These are phyloP conservation scores for Troilus luridus DNA, from an alignment of 2,888 invertebrate genomes.

Conservation along the genomic window DNA sequence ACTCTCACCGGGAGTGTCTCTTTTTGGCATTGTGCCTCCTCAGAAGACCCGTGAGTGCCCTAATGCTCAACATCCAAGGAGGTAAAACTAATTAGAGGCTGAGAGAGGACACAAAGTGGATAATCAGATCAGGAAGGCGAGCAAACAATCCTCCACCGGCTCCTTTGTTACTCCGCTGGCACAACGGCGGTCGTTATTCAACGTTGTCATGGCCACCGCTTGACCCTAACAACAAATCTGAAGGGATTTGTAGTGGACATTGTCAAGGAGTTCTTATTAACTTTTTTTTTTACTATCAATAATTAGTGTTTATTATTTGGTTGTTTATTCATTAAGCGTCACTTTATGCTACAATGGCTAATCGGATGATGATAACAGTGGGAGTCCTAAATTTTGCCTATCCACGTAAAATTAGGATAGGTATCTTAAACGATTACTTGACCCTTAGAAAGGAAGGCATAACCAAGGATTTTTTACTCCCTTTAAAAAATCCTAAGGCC, in stretches of 20 bases:
- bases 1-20: neutral
- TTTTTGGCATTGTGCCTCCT: neutral
- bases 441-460: no score
- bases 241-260: neutral
- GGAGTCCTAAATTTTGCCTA: no score
- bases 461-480: no score
- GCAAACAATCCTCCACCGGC: slow-evolving; percentile 2
- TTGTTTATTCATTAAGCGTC: no score
- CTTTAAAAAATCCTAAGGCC: no score
- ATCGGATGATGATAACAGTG: no score
- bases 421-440: no score
- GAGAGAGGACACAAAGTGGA: neutral
- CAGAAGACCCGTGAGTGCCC: neutral
- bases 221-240: neutral
- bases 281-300: no score
- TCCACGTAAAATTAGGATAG: no score
- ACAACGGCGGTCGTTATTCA: neutral
- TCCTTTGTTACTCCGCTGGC: neutral
- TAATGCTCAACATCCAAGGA: slow-evolving; percentile 30
- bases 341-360: no score
- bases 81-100: slow-evolving; percentile 43
- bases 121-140: slow-evolving; percentile 34
- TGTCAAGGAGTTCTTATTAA: no score
- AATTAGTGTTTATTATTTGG: no score
- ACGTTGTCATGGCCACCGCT: neutral